Conservation (phyloP, 2,797 vertebrate species). For the Stomatorhinus walkeri region DNA sequence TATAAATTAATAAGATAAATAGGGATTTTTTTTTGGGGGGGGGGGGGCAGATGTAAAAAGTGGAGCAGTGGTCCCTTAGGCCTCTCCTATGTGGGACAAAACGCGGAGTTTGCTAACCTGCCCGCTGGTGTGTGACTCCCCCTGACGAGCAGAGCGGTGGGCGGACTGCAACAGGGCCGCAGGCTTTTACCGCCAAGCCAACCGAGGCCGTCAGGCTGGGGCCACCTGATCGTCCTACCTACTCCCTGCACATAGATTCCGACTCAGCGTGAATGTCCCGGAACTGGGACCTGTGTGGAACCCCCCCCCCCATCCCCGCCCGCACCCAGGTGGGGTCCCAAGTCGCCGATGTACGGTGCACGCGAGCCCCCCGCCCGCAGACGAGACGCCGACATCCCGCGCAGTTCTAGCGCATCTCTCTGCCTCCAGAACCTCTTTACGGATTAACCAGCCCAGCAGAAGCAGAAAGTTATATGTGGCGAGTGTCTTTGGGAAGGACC, state of each 20-base stretch:
- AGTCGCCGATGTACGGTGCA: neutral
- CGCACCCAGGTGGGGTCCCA: neutral
- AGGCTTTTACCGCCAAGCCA: neutral
- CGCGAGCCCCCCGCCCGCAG: neutral
- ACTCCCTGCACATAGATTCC: neutral
- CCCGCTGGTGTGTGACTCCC: neutral
- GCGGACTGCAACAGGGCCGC: neutral
- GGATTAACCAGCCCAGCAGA: conserved; percentile 12
- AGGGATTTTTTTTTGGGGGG: neutral
- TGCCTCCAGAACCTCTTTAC: neutral
- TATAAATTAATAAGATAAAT: conserved; percentile 8
- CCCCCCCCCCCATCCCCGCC: neutral
- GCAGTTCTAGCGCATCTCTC: neutral
- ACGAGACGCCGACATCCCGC: neutral
- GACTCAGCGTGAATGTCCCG: neutral
- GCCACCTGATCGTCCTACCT: neutral
- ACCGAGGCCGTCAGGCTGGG: neutral
- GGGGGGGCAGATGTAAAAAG: neutral
- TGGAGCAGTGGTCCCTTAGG: conserved; percentile 5
- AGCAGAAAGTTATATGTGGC: conserved; percentile 10
- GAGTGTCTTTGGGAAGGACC: conserved; percentile 15
- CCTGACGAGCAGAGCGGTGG: neutral
- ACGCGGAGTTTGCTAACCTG: neutral
- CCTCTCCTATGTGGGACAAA: conserved; percentile 18
- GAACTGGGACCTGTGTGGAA: neutral